phyloP scores from a whole-genome alignment of 2,888 invertebrate species.

The Bembecia ichneumoniformis region DNA sequence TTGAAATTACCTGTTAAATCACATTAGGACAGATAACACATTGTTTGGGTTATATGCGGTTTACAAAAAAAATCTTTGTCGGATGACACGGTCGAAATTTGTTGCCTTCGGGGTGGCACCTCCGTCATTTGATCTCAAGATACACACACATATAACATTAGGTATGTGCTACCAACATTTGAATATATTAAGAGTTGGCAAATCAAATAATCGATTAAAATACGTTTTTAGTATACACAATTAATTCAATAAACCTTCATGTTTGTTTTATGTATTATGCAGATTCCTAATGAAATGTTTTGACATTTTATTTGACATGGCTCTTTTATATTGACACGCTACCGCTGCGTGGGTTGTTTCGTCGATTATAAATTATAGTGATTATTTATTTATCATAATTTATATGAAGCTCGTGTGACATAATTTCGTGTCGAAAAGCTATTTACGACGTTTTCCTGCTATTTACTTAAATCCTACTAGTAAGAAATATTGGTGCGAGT shows the following conservation, averaged over 20 bases:
- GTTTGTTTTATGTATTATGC: neutral
- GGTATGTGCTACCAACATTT: constrained; percentile 27
- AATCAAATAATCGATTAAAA: constrained; percentile 12
- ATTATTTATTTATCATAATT: constrained; percentile 51
- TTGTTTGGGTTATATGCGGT: constrained; percentile 55
- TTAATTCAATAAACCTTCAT: neutral
- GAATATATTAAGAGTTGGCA: constrained; percentile 32
- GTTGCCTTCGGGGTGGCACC: constrained; percentile 65
- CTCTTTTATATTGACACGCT: constrained; percentile 29
- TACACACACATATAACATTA: constrained; percentile 24
- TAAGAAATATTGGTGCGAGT: no score
- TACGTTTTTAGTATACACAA: constrained; percentile 3
- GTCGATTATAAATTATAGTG: constrained; percentile 53
- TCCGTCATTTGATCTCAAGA: constrained; percentile 42
- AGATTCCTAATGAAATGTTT: neutral
- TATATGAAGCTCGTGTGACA: constrained; percentile 38
- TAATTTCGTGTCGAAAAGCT: constrained; percentile 29
- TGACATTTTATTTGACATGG: constrained; percentile 22
- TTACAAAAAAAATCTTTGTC: constrained; percentile 58
- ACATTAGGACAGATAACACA: constrained; percentile 68
- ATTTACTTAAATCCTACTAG: neutral
- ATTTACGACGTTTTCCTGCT: constrained; percentile 48
- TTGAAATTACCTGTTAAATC: constrained; percentile 70
- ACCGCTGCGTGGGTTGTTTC: constrained; percentile 45
- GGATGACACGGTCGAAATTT: constrained; percentile 50